Evolutionary conservation across 2,113 vertebrate genomes (phyloP).

Genomic region (Potamarius usumacintae): DNA sequence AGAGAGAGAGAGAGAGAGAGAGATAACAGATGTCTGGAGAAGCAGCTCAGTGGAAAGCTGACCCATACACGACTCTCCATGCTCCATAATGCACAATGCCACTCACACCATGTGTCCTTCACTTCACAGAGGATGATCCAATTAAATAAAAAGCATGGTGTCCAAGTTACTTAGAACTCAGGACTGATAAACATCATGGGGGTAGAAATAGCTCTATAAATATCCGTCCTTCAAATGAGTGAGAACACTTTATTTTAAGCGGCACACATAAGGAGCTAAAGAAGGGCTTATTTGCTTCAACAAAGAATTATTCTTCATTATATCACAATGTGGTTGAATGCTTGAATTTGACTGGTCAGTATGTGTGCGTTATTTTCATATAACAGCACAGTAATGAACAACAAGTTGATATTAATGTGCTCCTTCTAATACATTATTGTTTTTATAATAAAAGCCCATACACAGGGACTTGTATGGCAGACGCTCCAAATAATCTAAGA

Average conservation of each 20-base stretch:
- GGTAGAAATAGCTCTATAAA: not conserved
- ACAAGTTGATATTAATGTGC: not conserved
- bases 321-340: not conserved
- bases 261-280: not conserved
- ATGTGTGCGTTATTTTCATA: not conserved
- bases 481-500: not conserved
- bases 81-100: not conserved
- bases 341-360: not conserved
- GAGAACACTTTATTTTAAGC: not conserved
- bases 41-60: slow-evolving; percentile 22
- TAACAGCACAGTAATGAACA: not conserved
- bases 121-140: not conserved
- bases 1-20: not conserved
- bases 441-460: not conserved
- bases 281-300: not conserved
- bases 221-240: not conserved
- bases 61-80: not conserved
- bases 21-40: slow-evolving; percentile 22
- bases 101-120: not conserved
- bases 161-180: not conserved
- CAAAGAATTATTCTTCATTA: not conserved
- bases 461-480: not conserved
- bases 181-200: not conserved
- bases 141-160: not conserved
- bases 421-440: not conserved